These are phyloP conservation scores for Nesometra sesokonis DNA, from an alignment of 35 echinoderm and acorn worm genomes.

Conservation along the genomic window DNA sequence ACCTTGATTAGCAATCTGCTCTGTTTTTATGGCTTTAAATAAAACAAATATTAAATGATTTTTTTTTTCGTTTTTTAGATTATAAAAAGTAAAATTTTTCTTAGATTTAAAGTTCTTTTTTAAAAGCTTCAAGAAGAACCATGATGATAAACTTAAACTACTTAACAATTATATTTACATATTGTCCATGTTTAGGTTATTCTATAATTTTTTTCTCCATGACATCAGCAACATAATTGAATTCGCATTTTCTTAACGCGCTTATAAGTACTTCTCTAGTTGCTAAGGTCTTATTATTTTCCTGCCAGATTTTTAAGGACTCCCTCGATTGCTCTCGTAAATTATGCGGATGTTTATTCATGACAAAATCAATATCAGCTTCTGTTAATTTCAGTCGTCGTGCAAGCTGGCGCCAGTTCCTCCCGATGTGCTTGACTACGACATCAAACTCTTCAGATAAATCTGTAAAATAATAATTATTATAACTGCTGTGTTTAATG, in stretches of 20 bases:
- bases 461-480: constrained; percentile 34
- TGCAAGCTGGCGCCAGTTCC: constrained; percentile 55
- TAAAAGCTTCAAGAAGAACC: too few relatives aligned
- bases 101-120: neutral
- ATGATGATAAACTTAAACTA: neutral
- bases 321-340: constrained; percentile 43
- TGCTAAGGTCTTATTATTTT: neutral
- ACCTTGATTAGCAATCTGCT: too few relatives aligned
- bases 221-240: constrained; percentile 53
- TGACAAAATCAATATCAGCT: constrained; percentile 39
- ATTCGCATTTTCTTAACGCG: constrained; percentile 36
- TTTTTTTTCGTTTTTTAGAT: too few relatives aligned
- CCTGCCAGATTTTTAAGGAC: constrained; percentile 29
- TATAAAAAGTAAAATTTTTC: neutral
- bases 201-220: constrained; percentile 12
- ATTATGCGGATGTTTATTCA: constrained; percentile 12
- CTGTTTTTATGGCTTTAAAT: too few relatives aligned
- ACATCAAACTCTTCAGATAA: constrained; percentile 46
- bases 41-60: too few relatives aligned
- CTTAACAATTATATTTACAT: neutral
- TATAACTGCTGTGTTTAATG: too few relatives aligned
- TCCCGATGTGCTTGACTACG: constrained; percentile 46
- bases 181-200: neutral
- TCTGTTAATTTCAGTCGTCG: constrained; percentile 36
- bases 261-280: constrained; percentile 20